These are phyloP conservation scores for Clarias fuscus DNA, from an alignment of 2,797 vertebrate species.

Conservation along the genomic window DNA sequence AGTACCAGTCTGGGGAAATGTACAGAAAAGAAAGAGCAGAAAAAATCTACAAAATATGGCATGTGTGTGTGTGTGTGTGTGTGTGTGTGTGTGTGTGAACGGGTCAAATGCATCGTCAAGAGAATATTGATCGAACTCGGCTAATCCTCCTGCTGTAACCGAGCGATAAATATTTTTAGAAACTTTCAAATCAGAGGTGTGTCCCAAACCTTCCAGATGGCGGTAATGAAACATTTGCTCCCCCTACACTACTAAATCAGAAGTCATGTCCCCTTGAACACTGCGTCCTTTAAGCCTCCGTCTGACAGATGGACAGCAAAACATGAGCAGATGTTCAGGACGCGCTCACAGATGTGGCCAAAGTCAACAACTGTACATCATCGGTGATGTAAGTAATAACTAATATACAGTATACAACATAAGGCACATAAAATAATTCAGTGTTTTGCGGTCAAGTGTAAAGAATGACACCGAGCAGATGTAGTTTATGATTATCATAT, in stretches of 20 bases:
- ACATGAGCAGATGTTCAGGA: constrained; percentile 50
- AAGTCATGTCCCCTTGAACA: not conserved
- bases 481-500: not conserved
- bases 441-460: not conserved
- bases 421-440: not conserved
- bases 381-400: not conserved
- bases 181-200: not conserved
- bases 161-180: not conserved
- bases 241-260: not conserved
- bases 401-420: not conserved
- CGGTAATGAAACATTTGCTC: not conserved
- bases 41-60: no score
- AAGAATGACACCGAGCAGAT: not conserved
- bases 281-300: not conserved
- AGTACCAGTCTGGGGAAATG: no score
- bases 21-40: no score
- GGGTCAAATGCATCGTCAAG: not conserved
- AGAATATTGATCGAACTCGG: not conserved
- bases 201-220: not conserved
- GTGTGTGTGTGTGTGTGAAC: no score
- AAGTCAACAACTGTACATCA: constrained; percentile 30
- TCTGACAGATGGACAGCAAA: constrained; percentile 20
- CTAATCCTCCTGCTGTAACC: not conserved
- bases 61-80: no score
- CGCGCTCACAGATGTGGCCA: constrained; percentile 47